Evolutionary conservation across 2,113 vertebrate species (phyloP).

Genomic region (Echinops telfairi): DNA sequence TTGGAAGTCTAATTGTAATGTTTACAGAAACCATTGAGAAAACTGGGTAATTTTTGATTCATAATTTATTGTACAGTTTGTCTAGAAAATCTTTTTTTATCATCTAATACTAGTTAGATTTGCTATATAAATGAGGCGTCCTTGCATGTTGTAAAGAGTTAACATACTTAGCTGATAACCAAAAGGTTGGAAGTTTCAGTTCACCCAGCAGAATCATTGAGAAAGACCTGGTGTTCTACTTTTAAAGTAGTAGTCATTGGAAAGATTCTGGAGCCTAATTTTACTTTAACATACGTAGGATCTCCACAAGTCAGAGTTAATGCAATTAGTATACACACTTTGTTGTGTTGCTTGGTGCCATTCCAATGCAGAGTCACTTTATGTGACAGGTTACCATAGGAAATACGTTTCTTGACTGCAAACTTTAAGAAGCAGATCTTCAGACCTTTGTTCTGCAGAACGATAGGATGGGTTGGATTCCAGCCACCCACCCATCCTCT

Average conservation of each 20-base stretch:
- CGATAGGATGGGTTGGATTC: background rate
- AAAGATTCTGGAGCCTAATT: background rate
- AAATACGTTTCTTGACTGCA: no score
- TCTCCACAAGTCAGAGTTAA: background rate
- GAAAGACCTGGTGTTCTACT: background rate
- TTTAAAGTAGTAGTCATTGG: background rate
- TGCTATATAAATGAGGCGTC: background rate
- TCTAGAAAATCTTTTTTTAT: background rate
- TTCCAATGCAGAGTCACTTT: background rate
- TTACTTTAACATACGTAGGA: background rate
- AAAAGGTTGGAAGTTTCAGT: background rate
- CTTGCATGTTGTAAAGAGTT: background rate
- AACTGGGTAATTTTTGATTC: background rate
- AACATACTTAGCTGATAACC: background rate
- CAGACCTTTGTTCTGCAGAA: background rate
- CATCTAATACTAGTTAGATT: background rate
- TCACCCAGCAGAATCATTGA: background rate
- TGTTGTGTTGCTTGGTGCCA: background rate
- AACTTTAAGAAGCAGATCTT: background rate
- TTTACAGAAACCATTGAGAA: conserved; percentile 16
- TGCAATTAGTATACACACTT: background rate
- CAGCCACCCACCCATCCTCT: background rate
- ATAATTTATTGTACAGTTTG: background rate
- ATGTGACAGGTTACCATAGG: background rate
- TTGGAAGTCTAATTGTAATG: background rate